Evolutionary conservation across 2,888 invertebrate species (phyloP).

Genomic region (Ischnus inquisitorius): DNA sequence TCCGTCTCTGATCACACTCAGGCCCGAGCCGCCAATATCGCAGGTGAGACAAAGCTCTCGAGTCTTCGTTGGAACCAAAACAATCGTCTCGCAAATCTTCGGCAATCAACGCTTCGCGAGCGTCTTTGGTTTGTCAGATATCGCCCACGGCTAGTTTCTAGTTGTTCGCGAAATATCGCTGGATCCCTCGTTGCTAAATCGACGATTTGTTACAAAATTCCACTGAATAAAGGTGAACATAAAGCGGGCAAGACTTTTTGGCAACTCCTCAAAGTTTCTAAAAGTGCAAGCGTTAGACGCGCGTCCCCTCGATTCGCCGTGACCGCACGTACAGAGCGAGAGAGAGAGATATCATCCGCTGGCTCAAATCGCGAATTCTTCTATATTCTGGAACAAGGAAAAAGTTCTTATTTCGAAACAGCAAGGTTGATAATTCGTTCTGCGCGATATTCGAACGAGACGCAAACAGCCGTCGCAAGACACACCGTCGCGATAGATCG

Average conservation of each 20-base stretch:
- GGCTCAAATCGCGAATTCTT: constrained; percentile 32
- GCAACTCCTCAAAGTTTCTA: constrained; percentile 51
- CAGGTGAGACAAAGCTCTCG: constrained; percentile 85
- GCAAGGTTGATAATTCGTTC: constrained; percentile 36
- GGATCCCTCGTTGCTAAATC: constrained; percentile 35
- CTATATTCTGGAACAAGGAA: constrained; percentile 51
- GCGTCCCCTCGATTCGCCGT: neutral
- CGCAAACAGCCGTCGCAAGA: constrained; percentile 8
- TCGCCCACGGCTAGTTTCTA: constrained; percentile 1
- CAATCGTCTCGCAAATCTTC: too few species aligned
- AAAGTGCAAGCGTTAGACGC: constrained; percentile 21
- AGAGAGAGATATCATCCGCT: neutral
- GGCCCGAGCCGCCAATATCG: constrained; percentile 91
- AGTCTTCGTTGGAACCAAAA: too few species aligned
- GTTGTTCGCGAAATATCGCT: constrained; percentile 31
- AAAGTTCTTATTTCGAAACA: constrained; percentile 42
- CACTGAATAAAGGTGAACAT: neutral
- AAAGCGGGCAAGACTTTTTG: constrained; percentile 25
- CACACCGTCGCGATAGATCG: constrained; percentile 25
- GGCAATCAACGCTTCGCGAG: too few species aligned
- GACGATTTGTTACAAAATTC: constrained; percentile 26
- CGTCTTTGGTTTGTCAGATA: neutral
- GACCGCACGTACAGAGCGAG: neutral
- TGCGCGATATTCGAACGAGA: constrained; percentile 27
- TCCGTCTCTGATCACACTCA: constrained; percentile 90